Evolutionary conservation across 2,888 invertebrate species (phyloP).

Genomic region (Dynastes maya): DNA sequence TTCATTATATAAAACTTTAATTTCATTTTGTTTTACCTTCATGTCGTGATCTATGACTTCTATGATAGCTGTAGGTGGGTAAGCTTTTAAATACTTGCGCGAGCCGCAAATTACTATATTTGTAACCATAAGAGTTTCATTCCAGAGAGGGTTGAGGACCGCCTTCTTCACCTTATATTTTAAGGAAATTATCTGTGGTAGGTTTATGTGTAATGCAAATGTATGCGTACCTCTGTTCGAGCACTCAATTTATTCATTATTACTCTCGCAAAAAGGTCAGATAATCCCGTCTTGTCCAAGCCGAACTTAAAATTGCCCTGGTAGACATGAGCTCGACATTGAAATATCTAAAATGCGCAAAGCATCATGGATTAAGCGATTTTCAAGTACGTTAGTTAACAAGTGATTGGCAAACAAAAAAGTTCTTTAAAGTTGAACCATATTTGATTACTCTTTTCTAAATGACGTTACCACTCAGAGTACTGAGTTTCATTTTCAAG

Average conservation of each 20-base stretch:
- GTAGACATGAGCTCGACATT: slow-evolving; percentile 78
- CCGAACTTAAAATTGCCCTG: slow-evolving; percentile 78
- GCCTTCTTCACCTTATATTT: slow-evolving; percentile 64
- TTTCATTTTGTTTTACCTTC: slow-evolving; percentile 61
- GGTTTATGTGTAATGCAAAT: background rate
- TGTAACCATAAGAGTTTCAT: slow-evolving; percentile 73
- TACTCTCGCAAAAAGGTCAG: slow-evolving; percentile 72
- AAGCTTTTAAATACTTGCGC: slow-evolving; percentile 65
- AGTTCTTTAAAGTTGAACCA: no score
- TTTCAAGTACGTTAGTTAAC: no score
- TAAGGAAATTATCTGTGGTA: background rate
- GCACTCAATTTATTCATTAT: slow-evolving; percentile 67
- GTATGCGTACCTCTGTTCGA: slow-evolving; percentile 67
- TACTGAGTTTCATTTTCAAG: no score
- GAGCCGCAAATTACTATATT: slow-evolving; percentile 69
- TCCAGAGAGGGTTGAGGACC: slow-evolving; percentile 76
- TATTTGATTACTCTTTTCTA: no score
- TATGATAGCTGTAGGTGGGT: slow-evolving; percentile 69
- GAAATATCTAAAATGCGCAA: slow-evolving; percentile 70
- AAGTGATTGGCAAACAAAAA: no score
- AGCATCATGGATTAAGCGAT: no score
- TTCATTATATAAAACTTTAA: background rate
- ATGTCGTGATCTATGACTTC: slow-evolving; percentile 71
- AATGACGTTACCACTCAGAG: no score
- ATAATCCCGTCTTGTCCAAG: slow-evolving; percentile 72